Evolutionary conservation across 2,113 vertebrate species (phyloP).

Genomic region (Lophotis ruficrista): DNA sequence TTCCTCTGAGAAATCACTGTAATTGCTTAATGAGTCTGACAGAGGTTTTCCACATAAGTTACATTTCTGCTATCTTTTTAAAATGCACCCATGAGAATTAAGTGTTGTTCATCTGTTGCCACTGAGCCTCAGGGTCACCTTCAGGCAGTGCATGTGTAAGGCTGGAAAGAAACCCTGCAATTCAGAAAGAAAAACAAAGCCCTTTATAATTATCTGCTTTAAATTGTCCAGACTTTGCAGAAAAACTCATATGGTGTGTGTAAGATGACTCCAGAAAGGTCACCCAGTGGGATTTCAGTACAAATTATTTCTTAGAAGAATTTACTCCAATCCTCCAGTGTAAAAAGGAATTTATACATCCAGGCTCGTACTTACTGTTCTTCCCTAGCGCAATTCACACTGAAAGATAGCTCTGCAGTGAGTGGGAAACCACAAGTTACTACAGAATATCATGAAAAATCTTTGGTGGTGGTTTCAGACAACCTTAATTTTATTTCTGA

Average conservation of each 20-base stretch:
- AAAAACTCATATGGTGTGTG: neutral
- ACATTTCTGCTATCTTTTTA: neutral
- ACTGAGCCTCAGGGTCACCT: neutral
- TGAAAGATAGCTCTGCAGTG: neutral
- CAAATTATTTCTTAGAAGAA: neutral
- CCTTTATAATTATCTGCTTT: neutral
- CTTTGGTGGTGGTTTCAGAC: neutral
- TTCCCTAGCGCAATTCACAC: neutral
- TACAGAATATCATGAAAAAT: neutral
- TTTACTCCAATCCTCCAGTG: neutral
- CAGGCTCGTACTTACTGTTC: neutral
- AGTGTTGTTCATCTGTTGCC: neutral
- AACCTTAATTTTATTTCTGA: neutral
- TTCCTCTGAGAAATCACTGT: neutral
- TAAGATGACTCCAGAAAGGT: neutral
- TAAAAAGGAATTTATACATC: neutral
- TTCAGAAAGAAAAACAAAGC: neutral
- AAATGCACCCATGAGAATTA: neutral
- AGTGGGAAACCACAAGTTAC: neutral
- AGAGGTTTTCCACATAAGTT: neutral
- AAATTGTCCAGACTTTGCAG: neutral
- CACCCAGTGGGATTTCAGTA: neutral
- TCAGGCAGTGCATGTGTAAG: neutral
- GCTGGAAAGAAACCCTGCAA: neutral
- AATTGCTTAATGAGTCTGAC: neutral